phyloP scores from a whole-genome alignment of 2,113 vertebrate species.

The Rhineura floridana region DNA sequence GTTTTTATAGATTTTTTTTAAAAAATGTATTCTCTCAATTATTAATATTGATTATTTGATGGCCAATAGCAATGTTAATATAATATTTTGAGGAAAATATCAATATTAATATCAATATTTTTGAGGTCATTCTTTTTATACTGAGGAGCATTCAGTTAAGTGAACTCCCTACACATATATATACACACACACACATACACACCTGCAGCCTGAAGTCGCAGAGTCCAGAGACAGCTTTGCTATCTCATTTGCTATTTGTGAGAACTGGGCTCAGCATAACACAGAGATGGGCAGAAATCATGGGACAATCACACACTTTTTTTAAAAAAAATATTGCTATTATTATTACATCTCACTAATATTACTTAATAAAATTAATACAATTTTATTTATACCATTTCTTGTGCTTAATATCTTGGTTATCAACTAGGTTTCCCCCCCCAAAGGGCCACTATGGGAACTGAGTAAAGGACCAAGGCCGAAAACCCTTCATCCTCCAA shows the following conservation, averaged over 20 bases:
- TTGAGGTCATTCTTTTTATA: no score
- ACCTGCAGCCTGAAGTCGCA: neutral
- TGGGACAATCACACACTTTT: no score
- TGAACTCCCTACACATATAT: no score
- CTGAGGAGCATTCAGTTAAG: neutral
- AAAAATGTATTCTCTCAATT: no score
- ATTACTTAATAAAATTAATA: neutral
- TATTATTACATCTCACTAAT: no score
- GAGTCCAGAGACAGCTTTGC: neutral
- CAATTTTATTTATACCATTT: neutral
- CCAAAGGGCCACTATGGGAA: neutral
- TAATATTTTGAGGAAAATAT: no score
- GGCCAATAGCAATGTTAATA: no score
- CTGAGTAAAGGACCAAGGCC: neutral
- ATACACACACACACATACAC: no score
- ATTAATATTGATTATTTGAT: no score
- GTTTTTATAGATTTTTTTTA: no score
- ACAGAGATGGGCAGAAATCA: neutral
- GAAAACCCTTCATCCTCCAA: neutral
- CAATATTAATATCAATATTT: no score
- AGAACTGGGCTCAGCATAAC: neutral
- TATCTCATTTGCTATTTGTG: neutral
- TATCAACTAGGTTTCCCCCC: neutral
- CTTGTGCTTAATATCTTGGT: neutral
- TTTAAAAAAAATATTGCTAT: neutral